Evolutionary conservation across 2,888 invertebrate genomes (phyloP), one percentile per base, ranked within the genome.

Genomic region (Pteria penguin): DNA sequence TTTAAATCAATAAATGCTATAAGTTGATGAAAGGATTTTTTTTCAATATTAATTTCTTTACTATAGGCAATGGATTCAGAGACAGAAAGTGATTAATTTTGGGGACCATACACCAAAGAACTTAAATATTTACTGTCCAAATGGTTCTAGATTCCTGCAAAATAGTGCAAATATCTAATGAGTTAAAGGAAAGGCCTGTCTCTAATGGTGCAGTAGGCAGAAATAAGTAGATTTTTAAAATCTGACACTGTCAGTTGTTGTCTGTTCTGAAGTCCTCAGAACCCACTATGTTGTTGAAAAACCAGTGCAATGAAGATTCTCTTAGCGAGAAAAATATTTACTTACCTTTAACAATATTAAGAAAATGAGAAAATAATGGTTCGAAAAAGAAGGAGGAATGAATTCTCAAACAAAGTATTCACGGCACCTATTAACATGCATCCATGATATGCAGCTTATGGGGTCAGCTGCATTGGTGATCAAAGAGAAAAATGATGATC

Each of bases 301-400:
- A 55, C n/a, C 24, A 3, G 4, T 55, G 55, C n/a, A 55, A 55
- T 55, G 55, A 4, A 55, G 55, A 55, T 55, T 55, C 55, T 8
- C 55, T 55, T 55, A n/a, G 55, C 18, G 24, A 24, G 24, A 55
- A 55, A 55, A 24, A 22, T 55, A 22, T 24, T 22, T 24, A n/a
- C n/a, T n/a, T n/a, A n/a, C n/a, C n/a, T n/a, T n/a, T n/a, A n/a
- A n/a, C n/a, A n/a, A n/a, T n/a, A 55, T 55, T 55, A 55, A 55
- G 18, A 55, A 55, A 55, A 55, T 55, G 55, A 55, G 55, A 55
- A 55, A 55, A n/a, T n/a, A 55, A 55, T 22, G n/a, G 55, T n/a
- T 8, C 24, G 22, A 8, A 55, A 55, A 55, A 55, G 24, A 24
- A 55, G 24, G 24, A 24, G 24, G 24, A 55, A 22, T 55, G 55